phyloP scores from a whole-genome alignment of 2,888 invertebrate species.

The Brenthis hecate region DNA sequence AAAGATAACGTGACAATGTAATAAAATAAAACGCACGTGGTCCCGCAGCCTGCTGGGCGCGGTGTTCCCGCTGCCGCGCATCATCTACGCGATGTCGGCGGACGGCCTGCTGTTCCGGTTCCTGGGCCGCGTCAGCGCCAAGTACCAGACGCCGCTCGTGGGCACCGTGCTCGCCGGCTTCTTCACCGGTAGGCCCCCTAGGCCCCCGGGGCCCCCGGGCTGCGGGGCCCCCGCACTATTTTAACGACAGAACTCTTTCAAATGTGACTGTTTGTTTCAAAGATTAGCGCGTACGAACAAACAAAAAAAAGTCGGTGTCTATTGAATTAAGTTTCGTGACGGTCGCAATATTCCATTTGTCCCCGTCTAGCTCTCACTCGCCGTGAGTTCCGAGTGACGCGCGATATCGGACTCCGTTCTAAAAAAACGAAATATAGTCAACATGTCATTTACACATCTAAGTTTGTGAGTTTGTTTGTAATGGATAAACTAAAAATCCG shows the following conservation, averaged over 20 bases:
- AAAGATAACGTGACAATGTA: not conserved
- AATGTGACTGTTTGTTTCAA: too few species aligned
- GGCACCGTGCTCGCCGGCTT: constrained; percentile 89
- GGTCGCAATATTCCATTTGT: too few species aligned
- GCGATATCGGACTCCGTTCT: not conserved
- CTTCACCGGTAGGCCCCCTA: constrained; percentile 82
- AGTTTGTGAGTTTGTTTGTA: too few species aligned
- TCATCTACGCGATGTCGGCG: constrained; percentile 94
- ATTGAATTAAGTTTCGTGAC: not conserved
- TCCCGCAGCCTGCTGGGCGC: constrained; percentile 88
- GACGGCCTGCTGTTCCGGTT: constrained; percentile 92
- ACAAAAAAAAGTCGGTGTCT: too few species aligned
- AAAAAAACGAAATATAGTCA: too few species aligned
- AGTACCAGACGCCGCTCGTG: constrained; percentile 89
- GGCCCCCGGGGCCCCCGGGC: too few species aligned
- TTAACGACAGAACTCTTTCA: too few species aligned
- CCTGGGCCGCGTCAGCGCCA: constrained; percentile 87
- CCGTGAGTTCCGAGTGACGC: not conserved
- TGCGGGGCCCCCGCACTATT: not conserved
- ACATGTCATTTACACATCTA: too few species aligned
- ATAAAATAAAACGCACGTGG: not conserved
- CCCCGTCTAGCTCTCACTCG: too few species aligned
- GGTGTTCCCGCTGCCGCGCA: constrained; percentile 92
- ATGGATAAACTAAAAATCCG: too few species aligned
- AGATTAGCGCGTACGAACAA: too few species aligned